These are phyloP conservation scores for Gymnorhina tibicen DNA, from an alignment of 2,113 vertebrate species.

Conservation along the genomic window DNA sequence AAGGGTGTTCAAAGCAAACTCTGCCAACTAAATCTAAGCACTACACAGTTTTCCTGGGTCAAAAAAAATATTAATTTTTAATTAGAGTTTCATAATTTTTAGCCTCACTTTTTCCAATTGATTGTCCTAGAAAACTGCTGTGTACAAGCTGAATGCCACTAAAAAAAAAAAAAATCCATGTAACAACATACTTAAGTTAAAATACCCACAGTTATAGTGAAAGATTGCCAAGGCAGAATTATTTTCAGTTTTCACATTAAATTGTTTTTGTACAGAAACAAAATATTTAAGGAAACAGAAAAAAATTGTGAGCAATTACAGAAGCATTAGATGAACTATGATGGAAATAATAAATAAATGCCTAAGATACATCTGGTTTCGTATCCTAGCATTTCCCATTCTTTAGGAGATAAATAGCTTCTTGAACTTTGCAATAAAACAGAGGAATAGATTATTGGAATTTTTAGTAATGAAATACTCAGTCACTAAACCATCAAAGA, in stretches of 20 bases:
- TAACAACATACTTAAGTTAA: background rate
- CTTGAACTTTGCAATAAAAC: background rate
- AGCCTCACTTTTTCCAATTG: background rate
- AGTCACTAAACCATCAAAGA: background rate
- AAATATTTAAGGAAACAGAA: background rate
- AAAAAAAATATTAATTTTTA: background rate
- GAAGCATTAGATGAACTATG: background rate
- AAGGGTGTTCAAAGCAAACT: background rate
- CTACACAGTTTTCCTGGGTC: background rate
- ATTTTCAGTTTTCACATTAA: background rate
- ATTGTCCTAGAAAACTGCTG: background rate
- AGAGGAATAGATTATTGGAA: background rate
- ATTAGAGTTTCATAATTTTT: background rate
- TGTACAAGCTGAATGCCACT: background rate
- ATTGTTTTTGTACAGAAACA: background rate
- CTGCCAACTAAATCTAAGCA: background rate
- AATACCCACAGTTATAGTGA: background rate
- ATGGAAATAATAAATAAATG: background rate
- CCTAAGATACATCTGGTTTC: background rate
- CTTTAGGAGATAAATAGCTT: background rate
- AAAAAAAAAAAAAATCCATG: background rate
- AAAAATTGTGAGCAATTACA: background rate
- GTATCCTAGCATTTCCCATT: background rate
- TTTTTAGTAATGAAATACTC: background rate
- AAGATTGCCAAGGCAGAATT: background rate